phyloP scores from a whole-genome alignment of 2,797 vertebrate species.

The Microctenopoma stevenorrisi region DNA sequence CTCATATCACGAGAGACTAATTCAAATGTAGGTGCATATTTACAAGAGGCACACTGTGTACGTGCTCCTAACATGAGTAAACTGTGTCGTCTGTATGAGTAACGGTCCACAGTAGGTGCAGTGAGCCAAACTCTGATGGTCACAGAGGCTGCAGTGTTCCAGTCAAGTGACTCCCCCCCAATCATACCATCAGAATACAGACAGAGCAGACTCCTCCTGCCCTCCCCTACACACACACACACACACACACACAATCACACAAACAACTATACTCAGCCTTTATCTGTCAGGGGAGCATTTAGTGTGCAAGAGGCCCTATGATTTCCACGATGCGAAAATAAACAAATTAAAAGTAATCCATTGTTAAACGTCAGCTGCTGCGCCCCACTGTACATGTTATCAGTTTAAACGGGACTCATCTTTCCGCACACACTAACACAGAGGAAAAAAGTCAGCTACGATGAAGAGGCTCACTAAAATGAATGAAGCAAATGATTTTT shows the following conservation, averaged over 20 bases:
- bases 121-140: slow-evolving; percentile 46
- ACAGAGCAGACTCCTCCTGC: slow-evolving; percentile 31
- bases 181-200: slow-evolving; percentile 64
- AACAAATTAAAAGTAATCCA: no score
- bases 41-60: background rate
- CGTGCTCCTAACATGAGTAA: slow-evolving; percentile 9
- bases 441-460: no score
- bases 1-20: slow-evolving; percentile 26
- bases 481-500: no score
- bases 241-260: slow-evolving; percentile 5
- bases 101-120: slow-evolving; percentile 13
- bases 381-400: no score
- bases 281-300: slow-evolving; percentile 9
- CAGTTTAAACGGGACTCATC: no score
- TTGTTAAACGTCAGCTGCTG: no score
- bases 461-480: no score
- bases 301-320: slow-evolving; percentile 7
- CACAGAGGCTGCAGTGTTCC: slow-evolving; percentile 76
- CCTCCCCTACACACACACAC: background rate
- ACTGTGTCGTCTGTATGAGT: slow-evolving; percentile 24
- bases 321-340: no score
- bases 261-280: slow-evolving; percentile 4
- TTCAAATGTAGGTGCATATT: slow-evolving; percentile 41
- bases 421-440: no score
- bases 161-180: slow-evolving; percentile 80